Base-by-base conservation (phyloP, 2,113 vertebrate species). In the Carassius auratus region DNA sequence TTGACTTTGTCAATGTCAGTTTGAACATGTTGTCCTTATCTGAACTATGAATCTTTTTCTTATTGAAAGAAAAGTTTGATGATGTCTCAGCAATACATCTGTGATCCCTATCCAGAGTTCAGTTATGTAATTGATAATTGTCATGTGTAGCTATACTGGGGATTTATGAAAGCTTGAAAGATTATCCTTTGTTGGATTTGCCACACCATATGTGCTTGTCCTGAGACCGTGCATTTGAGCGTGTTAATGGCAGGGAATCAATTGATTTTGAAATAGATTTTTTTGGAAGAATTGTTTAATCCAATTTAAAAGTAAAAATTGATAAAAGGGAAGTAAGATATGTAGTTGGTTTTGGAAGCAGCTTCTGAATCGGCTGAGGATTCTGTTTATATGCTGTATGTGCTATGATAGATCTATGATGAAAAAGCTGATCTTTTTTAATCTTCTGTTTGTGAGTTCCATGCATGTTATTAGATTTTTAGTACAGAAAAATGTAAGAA, bases 1-100 rank as follows among this genome's bases (percentile, higher is more conserved):
- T 64, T 64, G 12, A 64, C 61, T 59, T 59, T 68, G 66, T 36
- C 33, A 19, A 91, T 98, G 98, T 97, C 93, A 92, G 97, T 88
- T 74, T n/a, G 1, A 14, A 17, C 21, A 61, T 68, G 8, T 36
- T 30, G 45, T 26, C n/a, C 45, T 50, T 55, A 8, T 76, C 6
- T 55, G 14, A 52, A 17, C 68, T 5, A 42, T 8, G 2, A 57
- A 2, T 7, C 8, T 38, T 69, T 69, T 71, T 38, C 8, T 21
- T 1, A 71, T 4, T 71, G 36, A 71, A 71, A 3, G 30, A 68
- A 38, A 68, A 38, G n/a, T n/a, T 62, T 26, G 61, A 62, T 26
- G 61, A 5, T 0, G 1, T 26, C n/a, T n/a, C 3, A 17, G 15
- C 5, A 61, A 33, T 42, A 26, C 9, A 59, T 36, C 23, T n/a